Evolutionary conservation across 2,888 invertebrate species (phyloP).

Genomic region (Apoderus coryli): DNA sequence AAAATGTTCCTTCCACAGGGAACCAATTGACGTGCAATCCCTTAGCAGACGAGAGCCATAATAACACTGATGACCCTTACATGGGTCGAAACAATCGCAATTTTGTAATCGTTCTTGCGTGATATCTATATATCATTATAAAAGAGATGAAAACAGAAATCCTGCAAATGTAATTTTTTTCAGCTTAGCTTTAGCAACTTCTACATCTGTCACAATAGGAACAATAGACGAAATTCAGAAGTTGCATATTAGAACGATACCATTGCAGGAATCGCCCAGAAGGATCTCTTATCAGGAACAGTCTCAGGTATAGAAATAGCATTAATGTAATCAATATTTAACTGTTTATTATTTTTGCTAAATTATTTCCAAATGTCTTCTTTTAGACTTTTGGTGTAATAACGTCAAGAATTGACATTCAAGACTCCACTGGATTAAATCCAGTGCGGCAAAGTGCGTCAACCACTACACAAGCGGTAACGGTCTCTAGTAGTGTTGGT

Average conservation of each 20-base stretch:
- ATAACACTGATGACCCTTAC: no score
- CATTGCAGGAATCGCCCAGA: constrained; percentile 85
- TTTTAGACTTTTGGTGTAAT: constrained; percentile 82
- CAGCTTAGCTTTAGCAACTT: constrained; percentile 77
- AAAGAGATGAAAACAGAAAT: no score
- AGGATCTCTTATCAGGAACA: constrained; percentile 91
- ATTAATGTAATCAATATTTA: background rate
- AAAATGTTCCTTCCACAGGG: no score
- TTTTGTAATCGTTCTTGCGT: no score
- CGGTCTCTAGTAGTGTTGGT: constrained; percentile 39
- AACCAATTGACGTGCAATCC: no score
- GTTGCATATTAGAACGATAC: constrained; percentile 89
- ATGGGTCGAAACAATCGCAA: no score
- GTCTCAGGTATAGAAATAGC: constrained; percentile 44
- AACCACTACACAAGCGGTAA: constrained; percentile 52
- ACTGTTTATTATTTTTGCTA: no score
- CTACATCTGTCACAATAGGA: constrained; percentile 82
- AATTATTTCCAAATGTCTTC: constrained; percentile 1
- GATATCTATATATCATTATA: no score
- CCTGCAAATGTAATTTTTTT: no score
- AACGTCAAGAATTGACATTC: constrained; percentile 77
- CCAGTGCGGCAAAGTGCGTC: constrained; percentile 60
- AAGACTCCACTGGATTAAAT: constrained; percentile 57
- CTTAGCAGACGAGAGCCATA: no score
- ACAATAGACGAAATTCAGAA: constrained; percentile 99